Evolutionary conservation across 2,797 vertebrate genomes (phyloP), one percentile per base, ranked within the genome.

Genomic region (Syndactyla subalaris): DNA sequence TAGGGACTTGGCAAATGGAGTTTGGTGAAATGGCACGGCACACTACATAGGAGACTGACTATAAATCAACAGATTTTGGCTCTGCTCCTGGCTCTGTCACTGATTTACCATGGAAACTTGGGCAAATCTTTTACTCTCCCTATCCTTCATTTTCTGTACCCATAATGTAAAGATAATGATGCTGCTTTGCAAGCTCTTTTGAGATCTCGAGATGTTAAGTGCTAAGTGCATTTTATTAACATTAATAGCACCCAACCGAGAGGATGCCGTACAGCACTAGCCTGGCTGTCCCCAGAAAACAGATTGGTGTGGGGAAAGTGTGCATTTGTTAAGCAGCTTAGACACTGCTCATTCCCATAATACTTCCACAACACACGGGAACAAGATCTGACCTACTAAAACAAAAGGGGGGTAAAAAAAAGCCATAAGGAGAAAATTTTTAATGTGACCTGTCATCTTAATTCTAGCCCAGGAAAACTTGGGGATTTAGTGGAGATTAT

Each of bases 31-130:
- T 91, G 94, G 88, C 95, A 96, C 54, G 2, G 83, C n/a, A 7
- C 41, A 6, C 63, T 74, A 52, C 88, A 92, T 86, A 86, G 85
- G 88, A 93, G 91, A 66, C 72, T 59, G 91, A 94, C 76, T 92
- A 81, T 93, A 97, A 96, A 96, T 97, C 92, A 97, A 89, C 84
- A 95, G 92, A 91, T 92, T 97, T 91, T 95, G 95, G 96, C 84
- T 96, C 77, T 41, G 77, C 94, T 97, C 92, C 95, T 97, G 92
- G 84, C 90, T 92, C 88, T 89, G 94, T 95, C 95, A 92, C 85
- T 71, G 85, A 82, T 93, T 96, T 96, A 76, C 96, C 92, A 92
- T 96, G 96, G 96, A 96, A 96, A 92, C 96, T 97, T 95, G 83
- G 95, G 95, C 85, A 94, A 96, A 72, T 92, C 82, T 94, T 74